Percentiles rank a stretch among this genome's conserved stretches.
Evolutionary conservation across 1,140 invertebrate species (phyloP).

Genomic region (Pseudomyrmex dendroicus): DNA sequence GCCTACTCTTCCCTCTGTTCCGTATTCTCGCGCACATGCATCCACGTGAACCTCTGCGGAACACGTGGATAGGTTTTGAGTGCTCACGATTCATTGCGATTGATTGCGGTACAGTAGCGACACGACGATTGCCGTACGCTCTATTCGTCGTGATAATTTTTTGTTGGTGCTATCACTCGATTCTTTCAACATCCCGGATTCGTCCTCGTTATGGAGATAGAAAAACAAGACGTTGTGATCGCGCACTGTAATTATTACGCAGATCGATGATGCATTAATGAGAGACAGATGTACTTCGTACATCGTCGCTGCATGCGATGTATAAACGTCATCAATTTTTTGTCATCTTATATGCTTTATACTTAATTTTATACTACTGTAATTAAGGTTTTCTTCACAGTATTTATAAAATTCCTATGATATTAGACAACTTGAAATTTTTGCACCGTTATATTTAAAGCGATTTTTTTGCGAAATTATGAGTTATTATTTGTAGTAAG

Average conservation of each 20-base stretch:
- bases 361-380: constrained; percentile 18
- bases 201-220: constrained; percentile 45
- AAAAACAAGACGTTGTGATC: constrained; percentile 53
- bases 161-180: constrained; percentile 41
- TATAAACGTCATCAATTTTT: constrained; percentile 37
- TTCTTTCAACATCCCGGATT: constrained; percentile 56
- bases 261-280: constrained; percentile 59
- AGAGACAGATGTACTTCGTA: constrained; percentile 27
- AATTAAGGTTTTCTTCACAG: neutral
- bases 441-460: neutral
- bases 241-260: constrained; percentile 49
- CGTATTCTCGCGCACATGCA: constrained; percentile 51
- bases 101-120: constrained; percentile 61
- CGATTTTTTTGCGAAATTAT: neutral
- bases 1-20: neutral
- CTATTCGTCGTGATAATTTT: constrained; percentile 57
- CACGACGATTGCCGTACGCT: constrained; percentile 53
- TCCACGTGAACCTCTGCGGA: constrained; percentile 55
- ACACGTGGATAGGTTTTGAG: constrained; percentile 73
- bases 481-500: constrained; percentile 14
- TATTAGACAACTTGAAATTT: neutral
- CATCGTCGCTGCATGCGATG: constrained; percentile 12
- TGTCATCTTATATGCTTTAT: neutral
- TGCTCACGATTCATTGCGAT: constrained; percentile 70
- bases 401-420: neutral